These are phyloP conservation scores for Barbus barbus DNA, from an alignment of 2,113 vertebrate species.

Conservation along the genomic window DNA sequence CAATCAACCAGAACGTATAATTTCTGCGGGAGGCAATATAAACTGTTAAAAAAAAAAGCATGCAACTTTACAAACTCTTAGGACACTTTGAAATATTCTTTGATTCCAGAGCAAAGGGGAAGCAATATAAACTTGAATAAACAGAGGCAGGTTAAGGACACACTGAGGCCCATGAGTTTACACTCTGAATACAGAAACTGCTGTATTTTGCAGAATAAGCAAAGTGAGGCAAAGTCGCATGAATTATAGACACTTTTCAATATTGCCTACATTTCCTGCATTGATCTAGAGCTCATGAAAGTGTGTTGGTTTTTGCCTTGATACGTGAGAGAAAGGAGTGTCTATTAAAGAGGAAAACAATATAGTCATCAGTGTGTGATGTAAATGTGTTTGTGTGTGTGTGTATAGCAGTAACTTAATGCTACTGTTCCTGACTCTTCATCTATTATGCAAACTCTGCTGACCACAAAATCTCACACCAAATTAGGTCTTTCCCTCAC, in stretches of 20 bases:
- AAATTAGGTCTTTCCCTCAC: not conserved
- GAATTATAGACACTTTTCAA: not conserved
- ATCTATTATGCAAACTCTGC: constrained; percentile 14
- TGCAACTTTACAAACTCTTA: no score
- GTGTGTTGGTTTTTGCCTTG: not conserved
- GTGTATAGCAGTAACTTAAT: not conserved
- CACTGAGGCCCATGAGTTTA: not conserved
- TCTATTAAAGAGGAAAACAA: not conserved
- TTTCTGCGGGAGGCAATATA: not conserved
- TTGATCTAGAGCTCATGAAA: constrained; percentile 3
- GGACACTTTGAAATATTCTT: not conserved
- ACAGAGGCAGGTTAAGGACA: constrained; percentile 3
- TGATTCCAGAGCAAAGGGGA: not conserved
- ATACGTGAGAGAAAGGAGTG: not conserved
- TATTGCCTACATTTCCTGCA: constrained; percentile 18
- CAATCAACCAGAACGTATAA: not conserved
- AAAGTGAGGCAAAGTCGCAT: constrained; percentile 6
- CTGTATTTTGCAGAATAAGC: constrained; percentile 18
- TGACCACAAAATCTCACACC: constrained; percentile 10
- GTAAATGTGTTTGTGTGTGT: not conserved
- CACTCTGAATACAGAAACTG: not conserved
- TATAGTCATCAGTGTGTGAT: not conserved
- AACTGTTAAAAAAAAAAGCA: not conserved
- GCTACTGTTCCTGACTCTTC: not conserved
- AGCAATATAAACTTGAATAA: not conserved